Conservation (phyloP, 2,797 vertebrate species). For the Heliangelus exortis region DNA sequence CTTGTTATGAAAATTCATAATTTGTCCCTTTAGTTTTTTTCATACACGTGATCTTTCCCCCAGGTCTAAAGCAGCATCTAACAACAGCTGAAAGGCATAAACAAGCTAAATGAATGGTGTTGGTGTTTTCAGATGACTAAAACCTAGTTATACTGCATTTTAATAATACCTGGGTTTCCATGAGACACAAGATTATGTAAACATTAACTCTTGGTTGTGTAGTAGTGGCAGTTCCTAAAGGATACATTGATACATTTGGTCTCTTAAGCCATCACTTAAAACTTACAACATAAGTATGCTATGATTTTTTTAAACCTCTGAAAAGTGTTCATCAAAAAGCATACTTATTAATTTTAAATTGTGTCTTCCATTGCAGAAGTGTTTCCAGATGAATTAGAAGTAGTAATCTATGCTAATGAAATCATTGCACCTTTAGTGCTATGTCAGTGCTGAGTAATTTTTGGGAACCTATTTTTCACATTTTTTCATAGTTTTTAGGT, state of each 20-base stretch:
- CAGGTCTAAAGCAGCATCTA: not conserved
- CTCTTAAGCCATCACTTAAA: not conserved
- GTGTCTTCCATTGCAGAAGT: not conserved
- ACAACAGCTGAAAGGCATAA: not conserved
- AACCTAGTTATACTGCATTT: not conserved
- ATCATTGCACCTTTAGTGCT: not conserved
- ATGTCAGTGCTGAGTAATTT: not conserved
- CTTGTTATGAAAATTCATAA: constrained; percentile 6
- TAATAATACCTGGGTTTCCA: not conserved
- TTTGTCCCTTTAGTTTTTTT: constrained; percentile 43
- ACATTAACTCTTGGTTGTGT: not conserved
- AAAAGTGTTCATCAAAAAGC: not conserved
- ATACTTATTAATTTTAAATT: not conserved
- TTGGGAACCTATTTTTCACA: not conserved
- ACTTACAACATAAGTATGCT: not conserved
- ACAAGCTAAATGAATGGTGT: not conserved
- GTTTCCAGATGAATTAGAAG: not conserved
- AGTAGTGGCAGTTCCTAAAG: not conserved
- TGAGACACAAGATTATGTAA: not conserved
- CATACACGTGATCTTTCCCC: not conserved
- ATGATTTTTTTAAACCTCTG: not conserved
- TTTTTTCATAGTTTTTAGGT: not conserved
- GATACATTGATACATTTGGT: not conserved
- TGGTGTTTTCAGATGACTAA: not conserved
- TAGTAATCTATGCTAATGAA: not conserved